Evolutionary conservation across 2,888 invertebrate genomes (phyloP).

Genomic region (Calameuta idolon): DNA sequence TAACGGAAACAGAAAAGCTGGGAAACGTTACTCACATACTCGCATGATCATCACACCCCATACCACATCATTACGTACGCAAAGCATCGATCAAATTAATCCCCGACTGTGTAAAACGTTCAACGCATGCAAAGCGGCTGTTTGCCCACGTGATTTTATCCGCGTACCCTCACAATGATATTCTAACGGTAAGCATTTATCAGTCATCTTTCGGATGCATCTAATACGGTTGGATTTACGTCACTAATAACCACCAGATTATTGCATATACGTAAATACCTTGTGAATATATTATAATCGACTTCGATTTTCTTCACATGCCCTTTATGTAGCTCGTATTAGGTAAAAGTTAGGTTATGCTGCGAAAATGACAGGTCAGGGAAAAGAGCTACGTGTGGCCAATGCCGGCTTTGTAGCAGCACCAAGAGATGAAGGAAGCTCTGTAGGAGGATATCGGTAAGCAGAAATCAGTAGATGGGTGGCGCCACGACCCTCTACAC

Average conservation of each 20-base stretch:
- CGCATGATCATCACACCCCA: constrained; percentile 21
- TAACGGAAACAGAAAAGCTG: background rate
- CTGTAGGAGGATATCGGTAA: constrained; percentile 62
- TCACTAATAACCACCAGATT: background rate
- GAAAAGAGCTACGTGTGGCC: background rate
- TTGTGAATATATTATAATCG: background rate
- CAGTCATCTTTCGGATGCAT: constrained; percentile 28
- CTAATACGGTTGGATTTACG: background rate
- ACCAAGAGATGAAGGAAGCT: constrained; percentile 61
- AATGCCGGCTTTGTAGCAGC: constrained; percentile 18
- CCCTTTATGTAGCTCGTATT: background rate
- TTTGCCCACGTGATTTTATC: constrained; percentile 45
- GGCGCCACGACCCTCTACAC: constrained; percentile 53
- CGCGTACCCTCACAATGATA: constrained; percentile 28
- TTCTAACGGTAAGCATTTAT: constrained; percentile 31
- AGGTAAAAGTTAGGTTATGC: background rate
- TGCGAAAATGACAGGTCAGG: background rate
- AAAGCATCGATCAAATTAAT: constrained; percentile 58
- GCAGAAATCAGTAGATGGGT: constrained; percentile 63
- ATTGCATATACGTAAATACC: background rate
- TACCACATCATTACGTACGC: constrained; percentile 36
- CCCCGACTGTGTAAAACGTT: constrained; percentile 32
- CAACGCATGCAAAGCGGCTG: constrained; percentile 46
- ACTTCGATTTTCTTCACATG: background rate
- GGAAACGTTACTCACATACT: constrained; percentile 29